These are phyloP conservation scores for Pomatostomus ruficeps DNA, from an alignment of 2,113 vertebrate species.

Conservation along the genomic window DNA sequence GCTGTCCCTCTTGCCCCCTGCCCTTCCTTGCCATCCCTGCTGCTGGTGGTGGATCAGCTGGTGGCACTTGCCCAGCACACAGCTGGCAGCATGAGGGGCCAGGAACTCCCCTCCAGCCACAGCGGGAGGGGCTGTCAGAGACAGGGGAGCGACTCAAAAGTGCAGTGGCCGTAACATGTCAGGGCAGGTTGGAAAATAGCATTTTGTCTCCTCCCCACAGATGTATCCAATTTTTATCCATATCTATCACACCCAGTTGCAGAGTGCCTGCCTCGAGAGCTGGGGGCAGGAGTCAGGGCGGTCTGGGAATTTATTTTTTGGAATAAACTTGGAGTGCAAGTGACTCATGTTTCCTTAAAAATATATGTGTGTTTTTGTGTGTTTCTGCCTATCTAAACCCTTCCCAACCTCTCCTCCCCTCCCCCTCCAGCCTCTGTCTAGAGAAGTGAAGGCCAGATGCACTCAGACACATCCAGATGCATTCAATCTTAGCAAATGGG, in stretches of 20 bases:
- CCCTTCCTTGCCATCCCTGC: not conserved
- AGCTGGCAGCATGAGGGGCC: not conserved
- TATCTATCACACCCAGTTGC: constrained; percentile 51
- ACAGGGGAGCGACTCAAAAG: not conserved
- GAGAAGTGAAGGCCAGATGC: constrained; percentile 28
- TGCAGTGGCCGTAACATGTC: not conserved
- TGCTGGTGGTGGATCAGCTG: rapidly evolving
- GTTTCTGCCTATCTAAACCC: constrained; percentile 41
- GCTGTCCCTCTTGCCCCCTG: rapidly evolving
- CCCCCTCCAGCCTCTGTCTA: constrained; percentile 4
- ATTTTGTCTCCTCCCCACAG: constrained; percentile 45
- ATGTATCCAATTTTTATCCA: constrained; percentile 51
- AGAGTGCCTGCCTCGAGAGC: not conserved
- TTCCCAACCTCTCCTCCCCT: not conserved
- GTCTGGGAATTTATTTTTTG: constrained; percentile 44
- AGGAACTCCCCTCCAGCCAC: not conserved
- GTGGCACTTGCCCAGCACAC: not conserved
- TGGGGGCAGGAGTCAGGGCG: not conserved
- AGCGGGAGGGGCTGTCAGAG: not conserved
- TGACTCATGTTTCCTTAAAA: constrained; percentile 62
- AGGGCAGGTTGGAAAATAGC: constrained; percentile 37
- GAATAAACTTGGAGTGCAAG: constrained; percentile 39
- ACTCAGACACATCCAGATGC: constrained; percentile 37
- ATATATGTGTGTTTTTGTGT: constrained; percentile 34
- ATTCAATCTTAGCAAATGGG: constrained; percentile 36